Conservation (phyloP, 2,888 invertebrate genomes). For the Nomada fabriciana region DNA sequence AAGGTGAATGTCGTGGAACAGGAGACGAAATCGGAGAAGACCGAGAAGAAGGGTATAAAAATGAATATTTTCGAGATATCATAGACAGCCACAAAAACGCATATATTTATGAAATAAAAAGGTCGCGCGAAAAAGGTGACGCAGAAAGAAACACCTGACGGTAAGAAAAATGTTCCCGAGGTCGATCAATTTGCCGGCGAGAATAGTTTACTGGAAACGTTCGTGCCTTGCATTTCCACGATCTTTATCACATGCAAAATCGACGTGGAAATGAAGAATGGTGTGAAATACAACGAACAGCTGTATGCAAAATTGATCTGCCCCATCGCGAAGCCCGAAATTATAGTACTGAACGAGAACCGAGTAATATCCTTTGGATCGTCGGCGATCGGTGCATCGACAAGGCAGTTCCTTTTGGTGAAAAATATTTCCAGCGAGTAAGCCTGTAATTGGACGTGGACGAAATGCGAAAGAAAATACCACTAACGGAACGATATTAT, state of each 20-base stretch:
- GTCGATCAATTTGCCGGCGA: conserved; percentile 9
- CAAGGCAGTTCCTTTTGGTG: conserved; percentile 30
- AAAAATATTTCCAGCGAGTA: conserved; percentile 58
- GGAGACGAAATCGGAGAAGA: not conserved
- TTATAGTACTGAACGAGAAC: conserved; percentile 35
- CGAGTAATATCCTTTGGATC: conserved; percentile 34
- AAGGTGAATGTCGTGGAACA: not conserved
- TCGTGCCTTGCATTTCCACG: conserved; percentile 40
- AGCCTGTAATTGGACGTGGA: not conserved
- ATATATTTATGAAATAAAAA: too few relatives aligned
- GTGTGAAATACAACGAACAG: conserved; percentile 3
- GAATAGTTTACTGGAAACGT: conserved; percentile 26
- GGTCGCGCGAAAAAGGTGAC: not conserved
- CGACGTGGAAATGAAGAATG: conserved; percentile 15
- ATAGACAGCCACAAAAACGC: too few relatives aligned
- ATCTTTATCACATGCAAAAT: conserved; percentile 42
- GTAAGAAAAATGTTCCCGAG: not conserved
- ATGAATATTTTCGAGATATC: too few relatives aligned
- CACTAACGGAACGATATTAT: not conserved
- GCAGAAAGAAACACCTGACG: not conserved
- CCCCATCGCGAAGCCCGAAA: conserved; percentile 40
- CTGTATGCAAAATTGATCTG: conserved; percentile 43
- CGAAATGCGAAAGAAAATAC: not conserved
- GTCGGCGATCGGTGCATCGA: conserved; percentile 31
- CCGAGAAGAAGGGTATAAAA: conserved; percentile 4